phyloP scores from a whole-genome alignment of 1,140 invertebrate species.

The Zaprionus lachaisei region DNA sequence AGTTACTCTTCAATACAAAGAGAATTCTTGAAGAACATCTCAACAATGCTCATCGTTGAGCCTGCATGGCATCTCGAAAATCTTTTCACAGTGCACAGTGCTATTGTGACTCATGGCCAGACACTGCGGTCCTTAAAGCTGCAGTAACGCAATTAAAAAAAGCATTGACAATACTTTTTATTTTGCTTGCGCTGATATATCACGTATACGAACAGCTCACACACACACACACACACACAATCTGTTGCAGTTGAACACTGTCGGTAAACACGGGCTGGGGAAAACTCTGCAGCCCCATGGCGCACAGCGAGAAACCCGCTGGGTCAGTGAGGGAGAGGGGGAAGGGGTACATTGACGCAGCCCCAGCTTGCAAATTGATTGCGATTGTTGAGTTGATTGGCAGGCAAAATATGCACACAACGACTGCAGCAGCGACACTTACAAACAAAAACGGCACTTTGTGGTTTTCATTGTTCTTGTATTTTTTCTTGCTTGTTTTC shows the following conservation, averaged over 20 bases:
- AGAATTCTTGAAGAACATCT: too few relatives aligned
- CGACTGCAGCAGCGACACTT: slow-evolving; percentile 70
- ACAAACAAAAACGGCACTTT: slow-evolving; percentile 73
- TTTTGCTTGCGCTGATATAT: slow-evolving; percentile 60
- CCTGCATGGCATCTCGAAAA: slow-evolving; percentile 14
- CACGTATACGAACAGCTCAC: slow-evolving; percentile 19
- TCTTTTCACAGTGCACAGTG: slow-evolving; percentile 45
- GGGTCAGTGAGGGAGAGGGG: background rate
- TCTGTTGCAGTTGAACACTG: slow-evolving; percentile 67
- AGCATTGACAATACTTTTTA: slow-evolving; percentile 58
- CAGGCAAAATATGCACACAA: slow-evolving; percentile 66
- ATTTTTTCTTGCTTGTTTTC: slow-evolving; percentile 34
- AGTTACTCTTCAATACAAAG: too few relatives aligned
- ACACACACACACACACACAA: slow-evolving; percentile 27
- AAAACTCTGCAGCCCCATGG: slow-evolving; percentile 11
- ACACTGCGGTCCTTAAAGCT: slow-evolving; percentile 68
- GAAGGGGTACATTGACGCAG: slow-evolving; percentile 27
- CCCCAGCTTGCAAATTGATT: slow-evolving; percentile 74
- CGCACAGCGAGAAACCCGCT: background rate
- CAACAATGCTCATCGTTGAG: background rate
- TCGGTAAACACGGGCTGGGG: slow-evolving; percentile 51
- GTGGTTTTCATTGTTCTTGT: slow-evolving; percentile 72
- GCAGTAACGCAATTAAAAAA: slow-evolving; percentile 82
- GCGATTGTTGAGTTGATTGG: slow-evolving; percentile 83
- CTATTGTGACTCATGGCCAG: slow-evolving; percentile 51